These are phyloP conservation scores for Phanerotoma sp. DNA, from an alignment of 2,888 invertebrate genomes.

Conservation along the genomic window DNA sequence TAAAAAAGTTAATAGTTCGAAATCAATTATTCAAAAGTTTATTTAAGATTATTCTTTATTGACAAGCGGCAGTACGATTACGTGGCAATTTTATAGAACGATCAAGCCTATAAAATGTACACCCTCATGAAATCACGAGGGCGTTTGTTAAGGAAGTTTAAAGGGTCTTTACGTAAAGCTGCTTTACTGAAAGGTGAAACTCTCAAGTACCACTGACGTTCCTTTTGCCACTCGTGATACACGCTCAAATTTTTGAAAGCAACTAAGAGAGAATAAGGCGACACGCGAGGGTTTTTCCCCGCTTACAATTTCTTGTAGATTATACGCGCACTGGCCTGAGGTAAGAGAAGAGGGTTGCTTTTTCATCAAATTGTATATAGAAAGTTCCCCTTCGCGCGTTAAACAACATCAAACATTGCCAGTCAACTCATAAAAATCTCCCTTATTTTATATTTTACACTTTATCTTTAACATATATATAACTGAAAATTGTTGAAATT, in stretches of 20 bases:
- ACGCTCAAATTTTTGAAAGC: not conserved
- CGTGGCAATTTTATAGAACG: conserved; percentile 8
- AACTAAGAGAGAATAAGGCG: conserved; percentile 5
- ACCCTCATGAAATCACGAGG: conserved; percentile 18
- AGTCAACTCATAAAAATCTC: conserved; percentile 2
- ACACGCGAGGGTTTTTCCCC: conserved; percentile 13
- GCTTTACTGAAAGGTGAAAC: conserved; percentile 25
- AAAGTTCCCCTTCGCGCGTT: not conserved
- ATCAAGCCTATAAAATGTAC: conserved; percentile 13
- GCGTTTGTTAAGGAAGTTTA: conserved; percentile 17
- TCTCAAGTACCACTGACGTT: conserved; percentile 10
- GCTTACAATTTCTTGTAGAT: conserved; percentile 15
- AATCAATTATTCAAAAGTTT: not conserved
- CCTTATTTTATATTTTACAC: not conserved
- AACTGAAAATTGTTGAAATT: too few relatives aligned
- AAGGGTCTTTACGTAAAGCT: conserved; percentile 23
- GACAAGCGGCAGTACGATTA: conserved; percentile 4
- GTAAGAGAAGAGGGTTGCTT: conserved; percentile 5
- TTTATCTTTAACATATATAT: too few relatives aligned
- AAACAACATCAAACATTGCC: conserved; percentile 17
- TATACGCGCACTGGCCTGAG: conserved; percentile 10
- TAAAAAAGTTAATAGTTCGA: not conserved
- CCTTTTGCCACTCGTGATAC: not conserved
- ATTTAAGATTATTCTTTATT: not conserved
- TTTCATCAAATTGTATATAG: conserved; percentile 10